These are phyloP conservation scores for Macquaria ambigua DNA, from an alignment of 2,113 vertebrate genomes.

Conservation along the genomic window DNA sequence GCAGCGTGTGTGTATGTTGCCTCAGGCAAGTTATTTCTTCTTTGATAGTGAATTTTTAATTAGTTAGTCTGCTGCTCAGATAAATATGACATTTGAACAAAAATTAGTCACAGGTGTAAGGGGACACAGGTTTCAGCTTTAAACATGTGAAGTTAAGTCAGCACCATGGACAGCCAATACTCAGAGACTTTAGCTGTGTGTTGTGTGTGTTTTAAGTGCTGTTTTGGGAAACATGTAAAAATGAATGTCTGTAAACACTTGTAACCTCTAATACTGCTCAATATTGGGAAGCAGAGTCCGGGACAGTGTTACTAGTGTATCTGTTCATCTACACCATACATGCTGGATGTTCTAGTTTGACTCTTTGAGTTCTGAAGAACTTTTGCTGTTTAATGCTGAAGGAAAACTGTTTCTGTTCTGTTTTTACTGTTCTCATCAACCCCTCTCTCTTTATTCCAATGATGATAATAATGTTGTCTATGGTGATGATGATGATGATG, in stretches of 20 bases:
- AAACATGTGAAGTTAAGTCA: not conserved
- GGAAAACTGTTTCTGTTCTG: not conserved
- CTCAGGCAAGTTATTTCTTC: not conserved
- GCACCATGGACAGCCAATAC: not conserved
- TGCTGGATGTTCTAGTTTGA: not conserved
- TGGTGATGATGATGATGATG: not conserved
- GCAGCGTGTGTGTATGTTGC: not conserved
- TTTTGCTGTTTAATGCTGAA: not conserved
- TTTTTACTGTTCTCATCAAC: slow-evolving; percentile 5
- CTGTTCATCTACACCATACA: not conserved
- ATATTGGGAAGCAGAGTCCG: not conserved
- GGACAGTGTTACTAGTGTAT: not conserved
- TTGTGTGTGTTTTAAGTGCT: not conserved
- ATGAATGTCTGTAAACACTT: not conserved
- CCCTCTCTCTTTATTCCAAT: not conserved
- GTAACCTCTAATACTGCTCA: not conserved
- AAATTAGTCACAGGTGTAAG: no score
- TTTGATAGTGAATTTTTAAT: not conserved
- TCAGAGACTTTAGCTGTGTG: not conserved
- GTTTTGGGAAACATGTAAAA: not conserved
- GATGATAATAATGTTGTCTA: not conserved
- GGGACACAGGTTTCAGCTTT: not conserved
- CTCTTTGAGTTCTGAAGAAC: not conserved
- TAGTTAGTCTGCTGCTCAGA: not conserved
- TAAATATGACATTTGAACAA: not conserved